These are phyloP conservation scores for Oxystoma pomonae DNA, from an alignment of 2,888 invertebrate species.

Conservation along the genomic window DNA sequence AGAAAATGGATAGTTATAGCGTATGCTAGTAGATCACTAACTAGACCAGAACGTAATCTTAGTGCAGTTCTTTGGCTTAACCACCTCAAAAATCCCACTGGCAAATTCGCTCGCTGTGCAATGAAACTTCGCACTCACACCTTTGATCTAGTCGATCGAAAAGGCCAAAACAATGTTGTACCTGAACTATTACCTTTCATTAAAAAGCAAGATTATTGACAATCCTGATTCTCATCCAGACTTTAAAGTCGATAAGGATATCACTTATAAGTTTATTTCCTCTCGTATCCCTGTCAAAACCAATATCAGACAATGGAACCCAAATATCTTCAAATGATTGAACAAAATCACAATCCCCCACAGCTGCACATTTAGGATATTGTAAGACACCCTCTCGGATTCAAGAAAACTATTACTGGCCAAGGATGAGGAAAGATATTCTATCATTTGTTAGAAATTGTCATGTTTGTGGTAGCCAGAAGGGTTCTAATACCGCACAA, in stretches of 20 bases:
- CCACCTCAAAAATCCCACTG: too few species aligned
- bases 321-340: constrained; percentile 18
- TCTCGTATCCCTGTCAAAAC: neutral
- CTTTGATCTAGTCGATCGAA: too few species aligned
- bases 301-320: constrained; percentile 27
- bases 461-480: constrained; percentile 15
- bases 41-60: too few species aligned
- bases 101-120: too few species aligned
- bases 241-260: neutral
- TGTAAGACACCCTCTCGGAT: constrained; percentile 23
- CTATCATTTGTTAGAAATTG: constrained; percentile 20
- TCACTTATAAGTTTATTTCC: too few species aligned
- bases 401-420: constrained; percentile 20
- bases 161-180: too few species aligned
- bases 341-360: constrained; percentile 8
- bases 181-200: too few species aligned
- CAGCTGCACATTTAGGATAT: constrained; percentile 24
- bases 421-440: constrained; percentile 20
- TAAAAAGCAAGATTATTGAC: neutral
- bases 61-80: too few species aligned
- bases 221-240: neutral
- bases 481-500: constrained; percentile 20
- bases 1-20: too few species aligned
- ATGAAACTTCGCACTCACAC: too few species aligned
- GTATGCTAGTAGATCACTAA: too few species aligned